These are phyloP conservation scores for Burhinus bistriatus DNA, from an alignment of 2,113 vertebrate species.

Conservation along the genomic window DNA sequence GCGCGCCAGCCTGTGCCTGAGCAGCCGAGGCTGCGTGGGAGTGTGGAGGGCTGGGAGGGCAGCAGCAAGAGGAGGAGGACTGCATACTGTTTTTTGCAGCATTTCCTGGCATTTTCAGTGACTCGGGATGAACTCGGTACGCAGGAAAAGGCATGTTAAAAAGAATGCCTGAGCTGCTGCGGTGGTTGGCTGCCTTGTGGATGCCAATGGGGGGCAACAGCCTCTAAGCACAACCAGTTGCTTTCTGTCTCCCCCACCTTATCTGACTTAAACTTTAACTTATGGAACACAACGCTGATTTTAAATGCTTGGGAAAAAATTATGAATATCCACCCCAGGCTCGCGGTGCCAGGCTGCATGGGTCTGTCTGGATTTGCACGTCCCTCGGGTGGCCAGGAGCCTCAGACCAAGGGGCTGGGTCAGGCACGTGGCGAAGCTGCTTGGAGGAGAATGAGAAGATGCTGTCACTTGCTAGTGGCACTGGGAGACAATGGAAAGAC, in stretches of 20 bases:
- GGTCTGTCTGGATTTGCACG: not conserved
- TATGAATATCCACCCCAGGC: not conserved
- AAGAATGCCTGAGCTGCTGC: not conserved
- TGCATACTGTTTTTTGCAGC: not conserved
- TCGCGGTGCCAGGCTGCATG: not conserved
- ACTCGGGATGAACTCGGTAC: too few relatives aligned
- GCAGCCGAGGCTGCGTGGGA: not conserved
- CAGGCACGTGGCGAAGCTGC: not conserved
- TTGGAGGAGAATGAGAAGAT: not conserved
- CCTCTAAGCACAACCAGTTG: not conserved
- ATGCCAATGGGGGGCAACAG: not conserved
- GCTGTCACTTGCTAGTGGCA: not conserved
- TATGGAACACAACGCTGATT: not conserved
- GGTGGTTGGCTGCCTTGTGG: rapidly evolving
- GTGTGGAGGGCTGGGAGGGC: not conserved
- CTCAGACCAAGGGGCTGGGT: rapidly evolving
- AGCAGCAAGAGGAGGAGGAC: not conserved
- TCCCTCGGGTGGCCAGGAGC: not conserved
- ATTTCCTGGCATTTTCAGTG: not conserved
- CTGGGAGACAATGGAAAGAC: not conserved
- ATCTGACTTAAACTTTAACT: not conserved
- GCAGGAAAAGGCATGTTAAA: not conserved
- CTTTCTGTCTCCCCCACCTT: not conserved
- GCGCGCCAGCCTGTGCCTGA: too few relatives aligned
- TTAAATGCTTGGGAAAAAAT: not conserved